Evolutionary conservation across 2,113 vertebrate species (phyloP).

Genomic region (Helogale parvula): DNA sequence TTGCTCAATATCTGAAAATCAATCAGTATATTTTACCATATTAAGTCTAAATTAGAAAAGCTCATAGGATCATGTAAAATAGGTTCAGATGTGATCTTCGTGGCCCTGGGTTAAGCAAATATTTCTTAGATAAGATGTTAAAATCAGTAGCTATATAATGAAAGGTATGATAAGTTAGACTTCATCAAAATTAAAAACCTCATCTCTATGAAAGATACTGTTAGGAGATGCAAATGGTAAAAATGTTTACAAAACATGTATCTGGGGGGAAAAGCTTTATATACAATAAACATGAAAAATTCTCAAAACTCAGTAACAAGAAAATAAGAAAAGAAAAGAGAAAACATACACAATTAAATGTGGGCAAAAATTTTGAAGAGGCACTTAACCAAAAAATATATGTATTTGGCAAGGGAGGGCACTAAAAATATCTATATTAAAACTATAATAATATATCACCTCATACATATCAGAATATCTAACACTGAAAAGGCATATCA

Average conservation of each 20-base stretch:
- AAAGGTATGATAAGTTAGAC: not conserved
- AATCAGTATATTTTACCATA: not conserved
- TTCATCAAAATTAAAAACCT: not conserved
- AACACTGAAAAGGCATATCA: not conserved
- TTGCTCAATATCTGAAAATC: constrained; percentile 2
- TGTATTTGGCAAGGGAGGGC: not conserved
- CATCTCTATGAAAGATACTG: not conserved
- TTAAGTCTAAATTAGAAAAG: not conserved
- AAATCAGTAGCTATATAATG: not conserved
- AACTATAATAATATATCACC: not conserved
- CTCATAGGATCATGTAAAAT: not conserved
- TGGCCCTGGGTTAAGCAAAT: not conserved
- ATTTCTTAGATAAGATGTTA: not conserved
- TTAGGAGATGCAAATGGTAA: not conserved
- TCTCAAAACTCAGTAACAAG: not conserved
- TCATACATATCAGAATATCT: not conserved
- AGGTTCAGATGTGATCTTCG: not conserved
- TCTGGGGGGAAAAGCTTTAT: not conserved
- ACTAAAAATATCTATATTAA: not conserved
- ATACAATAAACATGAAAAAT: not conserved
- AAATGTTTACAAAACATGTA: not conserved
- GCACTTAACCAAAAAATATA: not conserved
- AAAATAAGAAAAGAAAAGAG: not conserved
- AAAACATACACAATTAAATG: not conserved
- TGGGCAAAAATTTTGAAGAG: not conserved